A percentile compares a stretch with the other conserved stretches of the same genome.
Conservation (phyloP, 2,113 vertebrate species). For the Eira barbara region DNA sequence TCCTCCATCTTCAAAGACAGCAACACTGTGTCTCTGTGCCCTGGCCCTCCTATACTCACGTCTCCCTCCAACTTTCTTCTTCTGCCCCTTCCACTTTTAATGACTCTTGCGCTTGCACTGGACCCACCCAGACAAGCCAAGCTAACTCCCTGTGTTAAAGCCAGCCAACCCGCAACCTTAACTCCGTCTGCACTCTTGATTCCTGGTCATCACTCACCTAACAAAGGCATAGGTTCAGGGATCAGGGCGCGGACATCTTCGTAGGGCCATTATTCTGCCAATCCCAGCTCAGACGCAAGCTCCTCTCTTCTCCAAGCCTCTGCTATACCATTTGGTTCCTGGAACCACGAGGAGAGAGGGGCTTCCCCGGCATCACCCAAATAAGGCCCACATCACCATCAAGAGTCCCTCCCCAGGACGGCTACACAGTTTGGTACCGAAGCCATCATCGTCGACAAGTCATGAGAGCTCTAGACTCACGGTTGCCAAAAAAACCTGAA, state of each 20-base stretch:
- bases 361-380: background rate
- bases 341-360: accelerated
- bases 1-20: background rate
- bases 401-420: background rate
- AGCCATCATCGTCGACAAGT: background rate
- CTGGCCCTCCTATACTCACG: background rate
- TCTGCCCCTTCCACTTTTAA: background rate
- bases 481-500: background rate
- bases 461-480: background rate
- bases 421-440: too few species aligned
- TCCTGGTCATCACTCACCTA: background rate
- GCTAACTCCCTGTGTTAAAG: background rate
- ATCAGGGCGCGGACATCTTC: background rate
- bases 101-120: background rate
- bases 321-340: background rate
- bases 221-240: background rate
- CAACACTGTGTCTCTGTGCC: background rate
- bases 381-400: background rate
- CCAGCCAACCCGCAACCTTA: background rate
- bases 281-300: background rate
- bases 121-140: background rate
- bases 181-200: background rate
- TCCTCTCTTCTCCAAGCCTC: background rate
- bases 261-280: background rate
- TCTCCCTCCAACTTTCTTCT: background rate